Base-by-base conservation (phyloP, 2,113 vertebrate genomes). In the Macquaria ambigua region DNA sequence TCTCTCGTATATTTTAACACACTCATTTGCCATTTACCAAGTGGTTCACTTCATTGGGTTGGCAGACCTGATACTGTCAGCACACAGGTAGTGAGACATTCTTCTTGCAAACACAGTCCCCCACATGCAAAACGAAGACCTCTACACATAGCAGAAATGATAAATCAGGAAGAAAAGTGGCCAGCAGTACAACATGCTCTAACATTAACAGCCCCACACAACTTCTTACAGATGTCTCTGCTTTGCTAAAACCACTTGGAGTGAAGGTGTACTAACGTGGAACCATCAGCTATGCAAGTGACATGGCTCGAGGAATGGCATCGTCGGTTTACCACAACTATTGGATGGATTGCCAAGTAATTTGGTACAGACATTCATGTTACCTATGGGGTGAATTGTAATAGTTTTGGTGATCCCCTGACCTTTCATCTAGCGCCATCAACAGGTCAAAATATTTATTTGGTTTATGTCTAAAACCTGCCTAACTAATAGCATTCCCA, bases 71-170 rank as follows among this genome's bases (percentile, higher is more conserved):
- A 52, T 55, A 48, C 39, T 76, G 81, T 83, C 85, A 71, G 76
- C 34, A 59, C 58, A 21, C 25, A 48, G 34, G 23, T 20, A 59
- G 23, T 71, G 72, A 68, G 62, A 62, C 18, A 34, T 28, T 70
- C 39, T 16, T 25, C 43, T 71, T 43, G 39, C 31, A 80, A 58
- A 71, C 62, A 48, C 0, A 31, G 72, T n/a, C 48, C 67, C 34
- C 53, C 71, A 56, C 67, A 46, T 83, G 74, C 39, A 77, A 61
- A 48, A 21, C 1, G 0, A 18, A 15, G 4, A 64, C 9, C 18
- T 58, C 14, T 55, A 72, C 77, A 76, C 62, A 67, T 81, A 73
- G 83, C n/a, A 68, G 83, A 79, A 81, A 87, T 72, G 48, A 74
- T 87, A 73, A 81, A 87, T 73, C 75, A 74, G 55, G 71, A 79